phyloP scores from a whole-genome alignment of 2,888 invertebrate species.

The Pyrocoelia pectoralis region DNA sequence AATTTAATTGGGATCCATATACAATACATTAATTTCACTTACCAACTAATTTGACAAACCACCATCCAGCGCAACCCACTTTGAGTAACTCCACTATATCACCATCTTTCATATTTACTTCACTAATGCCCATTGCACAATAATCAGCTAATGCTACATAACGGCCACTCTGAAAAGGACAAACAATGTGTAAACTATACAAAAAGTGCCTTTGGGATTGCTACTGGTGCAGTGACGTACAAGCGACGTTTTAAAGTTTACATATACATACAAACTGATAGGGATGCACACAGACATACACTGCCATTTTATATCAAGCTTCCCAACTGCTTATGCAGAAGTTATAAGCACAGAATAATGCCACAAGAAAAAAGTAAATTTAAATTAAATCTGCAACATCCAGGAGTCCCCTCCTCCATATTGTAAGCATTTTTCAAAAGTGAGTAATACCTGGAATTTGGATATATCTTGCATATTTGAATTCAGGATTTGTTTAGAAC shows the following conservation, averaged over 20 bases:
- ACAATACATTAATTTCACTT: constrained; percentile 46
- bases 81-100: constrained; percentile 90
- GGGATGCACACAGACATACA: neutral
- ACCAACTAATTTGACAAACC: constrained; percentile 90
- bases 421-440: no score
- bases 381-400: no score
- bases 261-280: neutral
- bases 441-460: no score
- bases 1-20: neutral
- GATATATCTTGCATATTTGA: no score
- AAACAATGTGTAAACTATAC: constrained; percentile 12
- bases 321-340: no score
- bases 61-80: constrained; percentile 96
- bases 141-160: constrained; percentile 93
- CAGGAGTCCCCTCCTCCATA: no score
- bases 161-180: constrained; percentile 71
- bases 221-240: constrained; percentile 4
- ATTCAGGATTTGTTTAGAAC: no score
- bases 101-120: constrained; percentile 90
- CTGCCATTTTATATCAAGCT: no score
- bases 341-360: no score
- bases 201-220: neutral
- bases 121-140: constrained; percentile 88
- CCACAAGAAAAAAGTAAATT: no score
- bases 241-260: neutral